Base-by-base conservation (phyloP, 2,888 invertebrate genomes). In the Xestia rhomboidea region DNA sequence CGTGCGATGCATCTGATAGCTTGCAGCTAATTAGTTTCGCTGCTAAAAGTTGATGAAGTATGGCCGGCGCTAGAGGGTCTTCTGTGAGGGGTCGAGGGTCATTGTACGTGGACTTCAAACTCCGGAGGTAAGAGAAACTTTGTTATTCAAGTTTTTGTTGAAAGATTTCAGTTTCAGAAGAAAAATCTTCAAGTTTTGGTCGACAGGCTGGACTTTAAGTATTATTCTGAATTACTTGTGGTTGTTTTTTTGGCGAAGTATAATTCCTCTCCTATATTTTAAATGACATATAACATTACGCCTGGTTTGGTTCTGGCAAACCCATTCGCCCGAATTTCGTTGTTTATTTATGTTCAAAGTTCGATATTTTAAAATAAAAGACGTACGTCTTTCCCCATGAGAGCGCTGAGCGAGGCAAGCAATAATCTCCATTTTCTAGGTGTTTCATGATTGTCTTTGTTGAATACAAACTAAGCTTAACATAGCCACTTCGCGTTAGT, bases 11-110 rank as follows among this genome's bases (percentile, higher is more conserved):
- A 83, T 80, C 71, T 64, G 44, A 66, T 69, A 81, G 67, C 62
- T 46, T 24, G 51, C 82, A 72, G 63, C 46, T 84, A 83, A 84
- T 84, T 84, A 84, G 57, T 83, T 74, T 60, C n/a, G 68, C 81
- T 27, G 24, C 34, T 64, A n/a, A 68, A 69, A 73, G 60, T 82
- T 81, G 38, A 38, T 75, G 60, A 84, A 84, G 60, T 70, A 46
- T 60, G 68, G 63, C n/a, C 18, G 21, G 27, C 30, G 54, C 54
- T 41, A 57, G 51, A 15, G 68, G 78, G 27, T 34, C 54, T 54
- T 46, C 21, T 34, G 38, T 51, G 41, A n/a, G n/a, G 64, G 64
- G 24, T 51, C 21, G 27, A 67, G 64, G 69, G 68, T 76, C 68
- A 63, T 60, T 66, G 30, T 64, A 74, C 54, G 15, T 21, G 41